These are phyloP conservation scores for Lycopodina hypogea DNA, from an alignment of 37 sponge, comb jelly and placozoan species.

Conservation along the genomic window DNA sequence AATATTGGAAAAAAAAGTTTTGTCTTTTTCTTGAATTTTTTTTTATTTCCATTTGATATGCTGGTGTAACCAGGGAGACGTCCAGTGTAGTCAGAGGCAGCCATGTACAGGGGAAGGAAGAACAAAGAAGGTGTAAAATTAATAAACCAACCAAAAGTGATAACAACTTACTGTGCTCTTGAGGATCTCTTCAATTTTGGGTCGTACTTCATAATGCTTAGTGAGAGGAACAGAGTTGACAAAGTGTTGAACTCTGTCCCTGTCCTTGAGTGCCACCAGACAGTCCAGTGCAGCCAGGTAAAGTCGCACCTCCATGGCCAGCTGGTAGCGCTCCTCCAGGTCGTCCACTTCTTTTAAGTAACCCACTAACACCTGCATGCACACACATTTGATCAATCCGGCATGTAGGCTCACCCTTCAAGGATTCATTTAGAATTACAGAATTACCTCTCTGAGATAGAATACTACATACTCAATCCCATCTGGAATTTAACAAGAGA, in stretches of 20 bases:
- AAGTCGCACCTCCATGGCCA: conserved; percentile 28
- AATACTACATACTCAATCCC: too few species aligned
- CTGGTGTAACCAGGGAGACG: background rate
- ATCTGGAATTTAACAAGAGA: too few species aligned
- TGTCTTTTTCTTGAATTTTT: background rate
- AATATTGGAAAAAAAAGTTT: too few species aligned
- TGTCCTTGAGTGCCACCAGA: conserved; percentile 28
- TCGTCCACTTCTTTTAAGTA: conserved; percentile 56
- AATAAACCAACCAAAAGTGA: too few species aligned
- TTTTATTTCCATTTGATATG: conserved; percentile 44
- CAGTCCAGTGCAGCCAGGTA: conserved; percentile 26
- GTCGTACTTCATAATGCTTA: conserved; percentile 17
- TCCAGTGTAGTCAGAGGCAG: background rate
- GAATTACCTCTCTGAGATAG: too few species aligned
- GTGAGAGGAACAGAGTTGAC: conserved; percentile 28
- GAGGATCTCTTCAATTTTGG: conserved; percentile 24
- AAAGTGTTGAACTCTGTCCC: conserved; percentile 22
- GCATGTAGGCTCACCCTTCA: too few species aligned
- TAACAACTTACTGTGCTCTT: conserved; percentile 15
- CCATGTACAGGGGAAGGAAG: background rate
- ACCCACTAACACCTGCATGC: conserved; percentile 19
- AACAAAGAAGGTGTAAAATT: too few species aligned
- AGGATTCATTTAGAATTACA: too few species aligned
- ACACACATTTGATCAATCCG: background rate
- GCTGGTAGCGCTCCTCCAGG: conserved; percentile 28